phyloP scores from a whole-genome alignment of 2,888 invertebrate genomes.

The Eudemis profundana region DNA sequence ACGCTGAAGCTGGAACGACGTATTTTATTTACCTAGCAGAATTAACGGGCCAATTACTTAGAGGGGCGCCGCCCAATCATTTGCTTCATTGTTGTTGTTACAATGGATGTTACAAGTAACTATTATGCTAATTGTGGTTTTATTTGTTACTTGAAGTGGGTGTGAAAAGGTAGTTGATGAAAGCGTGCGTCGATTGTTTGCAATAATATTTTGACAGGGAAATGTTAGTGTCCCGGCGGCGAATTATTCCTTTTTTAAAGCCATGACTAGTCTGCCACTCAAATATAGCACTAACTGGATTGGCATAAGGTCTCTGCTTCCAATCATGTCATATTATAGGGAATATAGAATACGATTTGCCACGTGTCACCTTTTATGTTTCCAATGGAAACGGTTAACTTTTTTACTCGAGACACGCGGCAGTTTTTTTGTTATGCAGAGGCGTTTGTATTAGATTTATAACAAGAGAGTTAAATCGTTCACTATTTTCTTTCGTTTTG shows the following conservation, averaged over 20 bases:
- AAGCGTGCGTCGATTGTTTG: constrained; percentile 77
- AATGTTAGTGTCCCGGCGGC: constrained; percentile 77
- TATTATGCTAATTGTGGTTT: constrained; percentile 85
- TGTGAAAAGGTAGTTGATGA: constrained; percentile 57
- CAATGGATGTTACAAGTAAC: constrained; percentile 64
- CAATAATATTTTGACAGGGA: constrained; percentile 83
- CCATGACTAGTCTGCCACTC: neutral
- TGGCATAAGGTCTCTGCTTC: constrained; percentile 11
- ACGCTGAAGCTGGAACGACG: constrained; percentile 22
- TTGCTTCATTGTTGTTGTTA: constrained; percentile 46
- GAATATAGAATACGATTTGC: constrained; percentile 65
- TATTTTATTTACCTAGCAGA: constrained; percentile 30
- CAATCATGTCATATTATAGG: constrained; percentile 3
- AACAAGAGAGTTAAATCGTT: neutral
- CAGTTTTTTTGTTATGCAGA: constrained; percentile 32
- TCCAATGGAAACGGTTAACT: constrained; percentile 77
- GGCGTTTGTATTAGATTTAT: constrained; percentile 24
- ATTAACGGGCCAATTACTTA: constrained; percentile 34
- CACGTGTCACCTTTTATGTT: constrained; percentile 72
- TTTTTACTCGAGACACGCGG: constrained; percentile 80
- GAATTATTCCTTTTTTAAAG: constrained; percentile 57
- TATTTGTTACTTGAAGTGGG: constrained; percentile 77
- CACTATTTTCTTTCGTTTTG: neutral
- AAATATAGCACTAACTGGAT: constrained; percentile 7
- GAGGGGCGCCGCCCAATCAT: constrained; percentile 48